These are phyloP conservation scores for Spizella passerina DNA, from an alignment of 2,797 vertebrate genomes.

Conservation along the genomic window DNA sequence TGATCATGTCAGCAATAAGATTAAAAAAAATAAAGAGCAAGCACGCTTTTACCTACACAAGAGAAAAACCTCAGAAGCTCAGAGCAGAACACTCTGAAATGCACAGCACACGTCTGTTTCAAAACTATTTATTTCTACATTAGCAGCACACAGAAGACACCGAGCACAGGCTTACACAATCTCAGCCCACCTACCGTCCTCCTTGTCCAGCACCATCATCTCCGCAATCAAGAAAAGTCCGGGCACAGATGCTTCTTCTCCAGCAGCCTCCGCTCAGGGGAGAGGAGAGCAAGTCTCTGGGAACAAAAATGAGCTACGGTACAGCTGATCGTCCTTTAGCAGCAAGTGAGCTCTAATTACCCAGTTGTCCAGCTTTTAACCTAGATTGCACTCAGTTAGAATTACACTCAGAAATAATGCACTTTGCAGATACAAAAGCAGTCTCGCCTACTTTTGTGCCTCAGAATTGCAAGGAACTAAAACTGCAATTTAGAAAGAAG, in stretches of 20 bases:
- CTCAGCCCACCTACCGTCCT: slow-evolving; percentile 94
- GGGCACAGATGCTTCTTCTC: slow-evolving; percentile 91
- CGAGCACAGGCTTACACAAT: slow-evolving; percentile 3
- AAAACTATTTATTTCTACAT: slow-evolving; percentile 28
- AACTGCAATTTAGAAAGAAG: slow-evolving; percentile 77
- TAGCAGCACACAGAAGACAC: slow-evolving; percentile 17
- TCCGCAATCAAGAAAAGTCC: slow-evolving; percentile 87
- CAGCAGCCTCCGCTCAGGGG: slow-evolving; percentile 80
- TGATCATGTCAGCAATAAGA: not conserved
- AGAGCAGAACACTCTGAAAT: not conserved
- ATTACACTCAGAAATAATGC: slow-evolving; percentile 81
- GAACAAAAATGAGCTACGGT: slow-evolving; percentile 77
- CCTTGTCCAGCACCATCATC: slow-evolving; percentile 99
- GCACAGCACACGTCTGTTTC: not conserved
- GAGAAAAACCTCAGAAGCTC: not conserved
- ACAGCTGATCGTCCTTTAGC: slow-evolving; percentile 80
- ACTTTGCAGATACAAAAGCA: slow-evolving; percentile 80
- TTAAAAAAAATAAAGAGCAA: not conserved
- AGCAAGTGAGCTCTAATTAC: slow-evolving; percentile 80
- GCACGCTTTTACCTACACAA: not conserved
- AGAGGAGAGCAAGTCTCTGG: slow-evolving; percentile 71
- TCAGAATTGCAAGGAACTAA: slow-evolving; percentile 78
- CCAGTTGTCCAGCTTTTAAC: slow-evolving; percentile 83
- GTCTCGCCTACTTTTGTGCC: slow-evolving; percentile 79
- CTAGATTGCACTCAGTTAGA: slow-evolving; percentile 82